Evolutionary conservation across 2,888 invertebrate species (phyloP).

Genomic region (Alcis repandata): DNA sequence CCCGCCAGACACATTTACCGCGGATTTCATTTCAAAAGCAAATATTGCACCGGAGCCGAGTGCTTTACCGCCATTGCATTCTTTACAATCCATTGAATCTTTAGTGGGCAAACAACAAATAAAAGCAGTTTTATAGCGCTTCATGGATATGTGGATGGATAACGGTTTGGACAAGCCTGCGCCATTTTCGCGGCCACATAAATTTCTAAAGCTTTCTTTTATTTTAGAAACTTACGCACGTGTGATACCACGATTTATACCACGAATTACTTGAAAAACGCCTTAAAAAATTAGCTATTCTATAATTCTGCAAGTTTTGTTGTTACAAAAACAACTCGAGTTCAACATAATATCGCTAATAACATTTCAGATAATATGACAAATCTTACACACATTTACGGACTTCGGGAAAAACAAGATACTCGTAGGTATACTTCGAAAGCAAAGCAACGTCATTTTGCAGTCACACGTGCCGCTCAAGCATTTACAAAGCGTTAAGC

Average conservation of each 20-base stretch:
- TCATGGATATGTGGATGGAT: conserved; percentile 56
- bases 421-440: neutral
- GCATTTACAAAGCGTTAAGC: conserved; percentile 42
- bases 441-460: neutral
- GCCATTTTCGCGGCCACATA: too few species aligned
- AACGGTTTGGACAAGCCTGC: conserved; percentile 34
- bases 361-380: too few species aligned
- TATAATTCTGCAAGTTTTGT: too few species aligned
- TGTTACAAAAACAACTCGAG: too few species aligned
- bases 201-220: too few species aligned
- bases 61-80: conserved; percentile 70
- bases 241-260: too few species aligned
- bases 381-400: too few species aligned
- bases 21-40: conserved; percentile 55
- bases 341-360: too few species aligned
- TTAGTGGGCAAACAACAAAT: conserved; percentile 65
- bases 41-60: conserved; percentile 61
- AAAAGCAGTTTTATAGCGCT: conserved; percentile 62
- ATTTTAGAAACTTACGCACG: too few species aligned
- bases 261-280: too few species aligned
- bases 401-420: neutral
- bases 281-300: too few species aligned
- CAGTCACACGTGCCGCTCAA: conserved; percentile 18
- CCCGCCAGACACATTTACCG: conserved; percentile 33
- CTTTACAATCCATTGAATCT: conserved; percentile 76